Base-by-base conservation (phyloP, 1,140 invertebrate species). In the Elymnias hypermnestra region DNA sequence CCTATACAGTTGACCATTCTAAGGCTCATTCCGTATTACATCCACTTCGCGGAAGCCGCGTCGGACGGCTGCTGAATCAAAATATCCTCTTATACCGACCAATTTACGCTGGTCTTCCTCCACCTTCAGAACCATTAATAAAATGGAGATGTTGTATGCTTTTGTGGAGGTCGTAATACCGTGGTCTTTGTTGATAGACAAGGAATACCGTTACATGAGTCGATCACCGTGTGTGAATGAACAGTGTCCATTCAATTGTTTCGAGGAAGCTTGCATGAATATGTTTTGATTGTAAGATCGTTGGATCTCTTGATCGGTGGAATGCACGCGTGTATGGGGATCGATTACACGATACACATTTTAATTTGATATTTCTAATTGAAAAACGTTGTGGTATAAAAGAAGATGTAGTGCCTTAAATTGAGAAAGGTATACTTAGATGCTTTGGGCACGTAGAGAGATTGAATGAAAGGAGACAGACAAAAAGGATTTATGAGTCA, bases 11-110 rank as follows among this genome's bases (percentile, higher is more conserved):
- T 50, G 47, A 43, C 44, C 52, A 23, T 29, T 29, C 26, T 29
- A 13, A 29, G 40, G 39, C 55, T 63, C 60, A 66, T 55, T 60
- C 51, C 41, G 51, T 63, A 66, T 63, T 56, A 58, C 55, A 50
- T 54, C 40, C 49, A 48, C 59, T 66, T 66, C 63, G 57, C 60
- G 63, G 63, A 66, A 66, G 63, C 59, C 50, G 38, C 23, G 3
- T 3, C 31, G 12, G 31, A 66, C 63, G 60, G 53, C 37, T 33
- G 46, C 37, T 53, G 63, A 63, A 66, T 66, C 61, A 63, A 66
- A 66, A 66, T 61, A 66, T 66, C 63, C 63, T 66, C 59, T 59
- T 60, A 55, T 37, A 42, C 36, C 18, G 9, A 47, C 56, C 63
- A 59, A 10, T 6, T 7, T 9, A 5, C 15, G 28, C 12, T 41